Evolutionary conservation across 1,140 invertebrate genomes (phyloP), one percentile per base, ranked within the genome.

Genomic region (Centruroides sculpturatus): DNA sequence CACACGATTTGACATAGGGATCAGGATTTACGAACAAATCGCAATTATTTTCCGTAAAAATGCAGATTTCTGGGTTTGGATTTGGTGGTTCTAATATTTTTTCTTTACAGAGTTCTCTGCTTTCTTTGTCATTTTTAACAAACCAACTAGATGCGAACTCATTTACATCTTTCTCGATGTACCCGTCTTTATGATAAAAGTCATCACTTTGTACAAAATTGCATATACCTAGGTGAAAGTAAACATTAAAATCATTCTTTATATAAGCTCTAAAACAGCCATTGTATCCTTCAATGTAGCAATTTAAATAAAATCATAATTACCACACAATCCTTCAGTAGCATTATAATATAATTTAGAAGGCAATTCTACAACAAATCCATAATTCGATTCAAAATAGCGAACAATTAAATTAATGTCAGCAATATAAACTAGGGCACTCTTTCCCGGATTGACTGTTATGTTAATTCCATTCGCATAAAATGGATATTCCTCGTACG

Each of bases 311-410:
- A 49, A 53, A 8, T 54, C 3, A 23, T 9, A 47, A 68, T 83
- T 79, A 55, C 87, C 87, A 70, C 87, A 90, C 0, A 89, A 72
- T 48, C 87, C 87, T 73, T 89, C 84, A 36, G 84, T 81, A 56
- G 80, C 80, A 59, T 81, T 81, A 9, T 77, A 79, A 71, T 87
- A 89, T 35, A 83, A 75, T 54, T 82, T 80, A 1, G 86, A 87
- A 0, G 87, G 85, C 4, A 81, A 49, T 57, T 76, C 78, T 3
- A 89, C 71, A 0, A 73, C 75, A 64, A 85, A 85, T n/a, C 79
- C 80, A 55, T 64, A 71, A 58, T 69, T 71, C 47, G 69, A 66
- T 13, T 69, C 62, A 53, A 68, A 71, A 53, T 71, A 72, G 3
- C 68, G 65, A 12, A 73, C 69, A 62, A 70, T 71, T 5, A 73